Evolutionary conservation across 2,797 vertebrate species (phyloP), one percentile per base, ranked within the genome.

Genomic region (Eutrigla gurnardus): DNA sequence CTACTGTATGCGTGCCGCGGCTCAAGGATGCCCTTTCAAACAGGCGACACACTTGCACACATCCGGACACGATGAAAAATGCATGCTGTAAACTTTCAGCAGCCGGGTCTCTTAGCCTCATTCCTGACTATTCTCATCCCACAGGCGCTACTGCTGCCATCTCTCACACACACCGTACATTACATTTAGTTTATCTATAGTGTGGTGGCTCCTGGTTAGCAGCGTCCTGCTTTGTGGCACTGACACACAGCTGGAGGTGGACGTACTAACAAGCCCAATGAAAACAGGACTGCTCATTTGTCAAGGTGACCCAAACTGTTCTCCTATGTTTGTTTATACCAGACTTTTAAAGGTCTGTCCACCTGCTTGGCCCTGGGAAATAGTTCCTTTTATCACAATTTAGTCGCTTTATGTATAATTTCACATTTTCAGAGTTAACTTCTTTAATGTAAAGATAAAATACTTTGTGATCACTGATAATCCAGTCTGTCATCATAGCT

Each of bases 281-380:
- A 87, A 91, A 79, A 87, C 89, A 87, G 73, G 73, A 57, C 72
- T 83, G 84, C 88, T 90, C 88, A 83, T 93, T 93, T 90, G 92
- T 93, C 91, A 93, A 93, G 91, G 90, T 93, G 92, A 93, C 90
- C 87, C 73, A 83, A 83, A 88, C 73, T 81, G 80, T 84, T 89
- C 47, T 83, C 60, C 73, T 72, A 64, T 46, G 78, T 88, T 86
- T 88, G 88, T 91, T 89, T 90, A 88, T 58, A 69, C 17, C 57
- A 70, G 36, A 7, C 45, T 36, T 47, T 54, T 37, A 60, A 53
- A 71, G 70, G 62, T 37, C 47, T 13, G 17, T 75, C 75, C 60
- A 42, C 59, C 43, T 77, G 66, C 68, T 67, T 61, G 52, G 59
- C 52, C 42, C 18, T 36, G 52, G 45, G 15, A 15, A 50, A 69